Base-by-base conservation (phyloP, 2,113 vertebrate species). In the Rousettus leschenaultii region DNA sequence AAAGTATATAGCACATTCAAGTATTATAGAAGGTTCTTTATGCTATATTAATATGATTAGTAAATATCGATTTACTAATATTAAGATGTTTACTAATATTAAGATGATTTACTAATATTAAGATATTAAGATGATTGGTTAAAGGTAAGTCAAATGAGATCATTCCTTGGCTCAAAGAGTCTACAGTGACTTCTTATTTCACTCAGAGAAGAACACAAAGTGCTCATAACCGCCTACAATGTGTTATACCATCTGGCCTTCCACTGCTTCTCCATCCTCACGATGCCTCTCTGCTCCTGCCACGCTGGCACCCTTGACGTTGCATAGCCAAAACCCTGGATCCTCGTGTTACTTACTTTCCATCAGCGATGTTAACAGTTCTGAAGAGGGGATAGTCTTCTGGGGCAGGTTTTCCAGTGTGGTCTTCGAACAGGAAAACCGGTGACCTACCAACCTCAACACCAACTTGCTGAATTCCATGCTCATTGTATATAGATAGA, bases 301-400 rank as follows among this genome's bases (percentile, higher is more conserved):
- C 48, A 43, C 10, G 15, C 43, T n/a, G 38, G 43, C 24, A 8
- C 51, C 21, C 33, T 5, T 45, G 30, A 38, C 15, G 6, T 73
- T 28, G 38, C 14, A 35, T 0, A 43, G 24, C 5, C 35, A 11
- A 33, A 48, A 13, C 38, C 30, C 14, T 21, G 14, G 9, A 51
- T 95, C 22, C 59, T 19, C 53, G 16, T 74, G 40, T 92, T 75
- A 99, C 99, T 98, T 99, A 99, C 99, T 99, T 99, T 95, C 99
- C 99, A 70, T 99, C 99, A 40, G 99, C 99, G 0, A 99, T 98
- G 98, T 99, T 99, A 97, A 99, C 98, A 51, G 99, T 98, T 90
- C 98, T 98, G 98, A 99, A 99, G 95, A 99, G 98, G 24, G 99
- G 99, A 96, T 99, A 99, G 68, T 99, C 99, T 98, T 99, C 99